Evolutionary conservation across 2,113 vertebrate species (phyloP).

Genomic region (Agelaius tricolor): DNA sequence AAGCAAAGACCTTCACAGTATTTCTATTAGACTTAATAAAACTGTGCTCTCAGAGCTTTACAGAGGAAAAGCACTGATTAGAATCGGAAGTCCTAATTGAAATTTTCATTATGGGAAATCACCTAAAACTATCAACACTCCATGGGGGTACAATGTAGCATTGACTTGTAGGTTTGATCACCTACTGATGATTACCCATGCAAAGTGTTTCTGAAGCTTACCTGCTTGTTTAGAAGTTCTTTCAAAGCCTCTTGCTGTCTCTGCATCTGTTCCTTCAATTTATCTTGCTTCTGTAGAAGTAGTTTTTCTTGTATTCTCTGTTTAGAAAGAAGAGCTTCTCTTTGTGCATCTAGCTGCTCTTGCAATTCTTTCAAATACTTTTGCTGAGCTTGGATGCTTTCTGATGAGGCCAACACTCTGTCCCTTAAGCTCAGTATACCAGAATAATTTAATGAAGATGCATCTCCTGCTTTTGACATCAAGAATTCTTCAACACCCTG

Average conservation of each 20-base stretch:
- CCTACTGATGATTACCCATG: background rate
- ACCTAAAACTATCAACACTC: background rate
- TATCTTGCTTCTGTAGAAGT: conserved; percentile 61
- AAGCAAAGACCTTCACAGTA: background rate
- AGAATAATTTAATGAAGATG: conserved; percentile 22
- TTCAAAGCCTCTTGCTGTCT: conserved; percentile 68
- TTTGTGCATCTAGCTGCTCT: conserved; percentile 66
- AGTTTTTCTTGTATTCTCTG: conserved; percentile 73
- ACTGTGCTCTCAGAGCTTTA: background rate
- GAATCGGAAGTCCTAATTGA: background rate
- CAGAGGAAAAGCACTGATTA: background rate
- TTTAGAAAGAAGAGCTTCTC: conserved; percentile 65
- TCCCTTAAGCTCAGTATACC: conserved; percentile 26
- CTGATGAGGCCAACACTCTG: conserved; percentile 41
- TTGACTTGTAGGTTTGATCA: background rate
- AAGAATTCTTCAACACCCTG: background rate
- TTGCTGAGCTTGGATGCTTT: conserved; percentile 65
- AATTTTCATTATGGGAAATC: background rate
- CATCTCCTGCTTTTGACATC: background rate
- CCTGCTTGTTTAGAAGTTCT: conserved; percentile 73
- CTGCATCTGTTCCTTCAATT: conserved; percentile 71
- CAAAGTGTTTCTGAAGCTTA: conserved; percentile 42
- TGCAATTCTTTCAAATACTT: conserved; percentile 68
- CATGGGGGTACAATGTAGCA: background rate
- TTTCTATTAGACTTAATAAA: background rate